phyloP scores from a whole-genome alignment of 2,888 invertebrate species.

The Amiota minor region DNA sequence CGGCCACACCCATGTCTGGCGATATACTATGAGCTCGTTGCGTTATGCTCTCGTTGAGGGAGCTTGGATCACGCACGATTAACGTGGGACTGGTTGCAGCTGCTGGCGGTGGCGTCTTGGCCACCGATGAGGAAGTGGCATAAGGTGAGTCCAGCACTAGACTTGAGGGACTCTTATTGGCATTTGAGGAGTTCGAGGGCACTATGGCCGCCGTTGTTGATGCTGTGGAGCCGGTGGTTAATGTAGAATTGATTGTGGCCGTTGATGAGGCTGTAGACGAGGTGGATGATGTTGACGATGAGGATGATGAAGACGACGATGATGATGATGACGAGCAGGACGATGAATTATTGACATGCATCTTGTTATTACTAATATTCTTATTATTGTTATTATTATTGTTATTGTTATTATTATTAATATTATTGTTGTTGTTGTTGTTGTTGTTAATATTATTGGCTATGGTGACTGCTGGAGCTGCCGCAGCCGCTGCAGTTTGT shows the following conservation, averaged over 20 bases:
- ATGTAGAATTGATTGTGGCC: conserved; percentile 49
- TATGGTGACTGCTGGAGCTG: conserved; percentile 41
- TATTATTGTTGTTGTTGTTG: conserved; percentile 59
- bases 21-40: conserved; percentile 40
- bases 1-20: conserved; percentile 46
- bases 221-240: conserved; percentile 53
- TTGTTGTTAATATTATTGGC: conserved; percentile 58
- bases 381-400: conserved; percentile 53
- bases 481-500: conserved; percentile 10
- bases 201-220: conserved; percentile 67
- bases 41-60: conserved; percentile 18
- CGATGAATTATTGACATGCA: conserved; percentile 59
- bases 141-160: conserved; percentile 58
- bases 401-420: conserved; percentile 52
- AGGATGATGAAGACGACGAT: conserved; percentile 62
- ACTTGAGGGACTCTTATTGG: conserved; percentile 54
- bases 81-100: conserved; percentile 45
- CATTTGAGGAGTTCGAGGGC: conserved; percentile 66
- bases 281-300: conserved; percentile 62
- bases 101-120: conserved; percentile 43
- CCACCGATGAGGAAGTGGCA: conserved; percentile 38
- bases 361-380: conserved; percentile 54
- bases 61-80: conserved; percentile 11
- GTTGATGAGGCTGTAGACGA: conserved; percentile 64
- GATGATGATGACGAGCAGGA: conserved; percentile 67